Percentiles rank a stretch among this genome's conserved stretches.
These are phyloP conservation scores for Chrysomela aeneicollis DNA, from an alignment of 2,888 invertebrate genomes.

Conservation along the genomic window DNA sequence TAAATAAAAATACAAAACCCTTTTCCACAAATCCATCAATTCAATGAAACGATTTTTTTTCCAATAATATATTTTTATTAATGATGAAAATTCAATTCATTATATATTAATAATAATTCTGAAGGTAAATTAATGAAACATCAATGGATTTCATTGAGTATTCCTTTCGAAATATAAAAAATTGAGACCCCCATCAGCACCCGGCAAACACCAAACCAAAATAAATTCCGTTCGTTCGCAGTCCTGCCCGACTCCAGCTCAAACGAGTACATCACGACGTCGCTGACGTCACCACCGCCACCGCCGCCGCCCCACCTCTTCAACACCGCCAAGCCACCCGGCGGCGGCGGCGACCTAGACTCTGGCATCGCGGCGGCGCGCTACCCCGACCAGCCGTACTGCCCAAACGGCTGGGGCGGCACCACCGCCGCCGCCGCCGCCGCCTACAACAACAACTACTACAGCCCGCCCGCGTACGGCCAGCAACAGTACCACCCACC, in stretches of 20 bases:
- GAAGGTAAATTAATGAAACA: too few species aligned
- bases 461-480: conserved; percentile 71
- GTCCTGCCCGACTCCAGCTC: conserved; percentile 56
- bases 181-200: too few species aligned
- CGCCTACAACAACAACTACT: conserved; percentile 65
- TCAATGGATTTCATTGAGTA: too few species aligned
- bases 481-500: conserved; percentile 67
- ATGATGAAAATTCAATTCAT: too few species aligned
- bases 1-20: too few species aligned
- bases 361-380: conserved; percentile 55
- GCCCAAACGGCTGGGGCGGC: conserved; percentile 66
- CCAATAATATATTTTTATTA: too few species aligned
- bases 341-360: conserved; percentile 47
- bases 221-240: conserved; percentile 39
- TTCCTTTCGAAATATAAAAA: too few species aligned
- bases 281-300: conserved; percentile 55
- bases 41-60: too few species aligned
- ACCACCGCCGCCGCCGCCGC: conserved; percentile 46
- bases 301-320: conserved; percentile 6
- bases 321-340: conserved; percentile 2
- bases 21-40: too few species aligned
- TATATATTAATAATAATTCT: too few species aligned
- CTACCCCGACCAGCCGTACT: conserved; percentile 63
- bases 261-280: conserved; percentile 56
- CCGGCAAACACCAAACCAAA: too few species aligned